Evolutionary conservation across 2,113 vertebrate genomes (phyloP).

Genomic region (Psophia crepitans): DNA sequence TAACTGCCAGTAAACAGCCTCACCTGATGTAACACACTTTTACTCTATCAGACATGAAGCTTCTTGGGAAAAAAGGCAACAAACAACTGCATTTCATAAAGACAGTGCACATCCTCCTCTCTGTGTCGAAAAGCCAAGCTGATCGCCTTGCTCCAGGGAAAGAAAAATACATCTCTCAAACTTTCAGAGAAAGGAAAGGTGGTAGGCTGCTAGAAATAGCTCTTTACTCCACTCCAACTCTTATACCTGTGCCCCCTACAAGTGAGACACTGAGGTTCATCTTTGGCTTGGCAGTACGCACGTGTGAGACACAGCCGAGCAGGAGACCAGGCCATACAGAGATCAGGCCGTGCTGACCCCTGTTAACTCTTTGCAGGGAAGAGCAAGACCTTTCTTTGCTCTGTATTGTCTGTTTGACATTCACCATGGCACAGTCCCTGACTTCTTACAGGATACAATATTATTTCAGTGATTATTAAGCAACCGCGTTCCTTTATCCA

Average conservation of each 20-base stretch:
- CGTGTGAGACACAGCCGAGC: not conserved
- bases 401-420: not conserved
- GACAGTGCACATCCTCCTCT: not conserved
- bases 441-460: not conserved
- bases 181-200: not conserved
- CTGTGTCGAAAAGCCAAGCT: fast-evolving
- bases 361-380: not conserved
- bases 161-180: not conserved
- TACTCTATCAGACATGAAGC: not conserved
- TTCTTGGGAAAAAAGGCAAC: not conserved
- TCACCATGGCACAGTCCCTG: not conserved
- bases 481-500: not conserved
- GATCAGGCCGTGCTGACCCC: not conserved
- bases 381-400: not conserved
- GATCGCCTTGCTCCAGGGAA: not conserved
- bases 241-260: not conserved
- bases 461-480: not conserved
- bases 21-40: not conserved
- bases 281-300: not conserved
- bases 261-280: not conserved
- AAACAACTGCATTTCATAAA: not conserved
- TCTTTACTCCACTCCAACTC: not conserved
- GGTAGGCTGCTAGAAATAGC: not conserved
- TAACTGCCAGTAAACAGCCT: not conserved
- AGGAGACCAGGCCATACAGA: not conserved